Base-by-base conservation (phyloP, 1,140 invertebrate species). In the Trachymyrmex septentrionalis region DNA sequence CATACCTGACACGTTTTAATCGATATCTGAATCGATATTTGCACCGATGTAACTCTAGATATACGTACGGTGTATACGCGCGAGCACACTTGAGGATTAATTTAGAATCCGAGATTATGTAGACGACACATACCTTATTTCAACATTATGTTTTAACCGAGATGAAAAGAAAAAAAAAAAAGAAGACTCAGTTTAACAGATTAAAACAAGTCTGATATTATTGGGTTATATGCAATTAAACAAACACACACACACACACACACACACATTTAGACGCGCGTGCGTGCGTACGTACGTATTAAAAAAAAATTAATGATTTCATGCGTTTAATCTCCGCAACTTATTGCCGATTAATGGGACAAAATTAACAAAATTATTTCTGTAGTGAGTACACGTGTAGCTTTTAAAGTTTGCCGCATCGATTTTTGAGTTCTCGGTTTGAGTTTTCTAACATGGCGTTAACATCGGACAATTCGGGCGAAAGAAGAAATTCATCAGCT, bases 301-400 rank as follows among this genome's bases (percentile, higher is more conserved):
- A n/a, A n/a, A n/a, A 21, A 73, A 84, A 50, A 57, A 30, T 0
- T 19, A 55, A 69, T 69, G 14, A 71, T 57, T 19, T 71, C 21
- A 7, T 44, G 38, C 30, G 30, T 9, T 19, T 16, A 66, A 9
- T 50, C 38, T 44, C 48, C 48, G n/a, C 7, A 48, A 38, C 34
- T 34, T 44, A 55, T 81, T 53, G 34, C 7, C 14, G 9, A 69
- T 81, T 44, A 55, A 80, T 12, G 14, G 14, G 24, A 69, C 27
- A 55, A 55, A 80, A 72, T 80, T 6, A 71, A 69, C 27, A 55
- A 55, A 80, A 59, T 80, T 6, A 71, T 72, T 81, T 71, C 16
- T 67, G 14, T 24, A 64, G 10, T n/a, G 24, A 7, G 53, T 53
- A n/a, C 16, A 38, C 4, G n/a, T n/a, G n/a, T 69, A 14, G 12